Conservation (phyloP, 2,888 invertebrate species). For the Dermolepida albohirtum region DNA sequence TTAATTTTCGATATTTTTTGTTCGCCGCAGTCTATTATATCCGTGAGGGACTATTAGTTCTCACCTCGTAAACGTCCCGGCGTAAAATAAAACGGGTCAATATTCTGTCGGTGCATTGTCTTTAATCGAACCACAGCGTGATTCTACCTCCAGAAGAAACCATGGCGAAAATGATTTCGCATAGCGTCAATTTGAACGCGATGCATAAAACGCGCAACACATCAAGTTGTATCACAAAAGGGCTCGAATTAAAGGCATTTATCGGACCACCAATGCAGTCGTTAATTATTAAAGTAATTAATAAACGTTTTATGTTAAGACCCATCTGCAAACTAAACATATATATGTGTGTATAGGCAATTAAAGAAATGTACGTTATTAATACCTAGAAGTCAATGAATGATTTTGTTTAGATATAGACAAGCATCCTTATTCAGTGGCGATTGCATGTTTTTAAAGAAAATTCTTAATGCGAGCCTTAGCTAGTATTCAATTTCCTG, state of each 20-base stretch:
- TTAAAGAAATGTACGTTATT: too few relatives aligned
- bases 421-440: too few relatives aligned
- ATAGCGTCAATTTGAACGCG: background rate
- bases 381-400: too few relatives aligned
- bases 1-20: constrained; percentile 9
- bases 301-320: constrained; percentile 14
- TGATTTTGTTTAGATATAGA: too few relatives aligned
- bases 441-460: too few relatives aligned
- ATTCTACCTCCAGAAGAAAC: background rate
- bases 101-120: constrained; percentile 12
- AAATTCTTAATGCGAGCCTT: too few relatives aligned
- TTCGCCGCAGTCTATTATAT: background rate
- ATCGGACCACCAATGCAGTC: constrained; percentile 28
- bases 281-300: constrained; percentile 33
- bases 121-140: background rate
- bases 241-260: constrained; percentile 19
- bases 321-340: too few relatives aligned
- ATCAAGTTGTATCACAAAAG: constrained; percentile 5
- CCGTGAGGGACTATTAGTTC: constrained; percentile 15
- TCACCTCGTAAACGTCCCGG: constrained; percentile 12
- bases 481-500: too few relatives aligned
- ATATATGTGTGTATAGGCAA: too few relatives aligned
- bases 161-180: constrained; percentile 9
- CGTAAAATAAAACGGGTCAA: background rate
- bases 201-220: constrained; percentile 1